Conservation (phyloP, 2,888 invertebrate species). For the Euplexia lucipara region DNA sequence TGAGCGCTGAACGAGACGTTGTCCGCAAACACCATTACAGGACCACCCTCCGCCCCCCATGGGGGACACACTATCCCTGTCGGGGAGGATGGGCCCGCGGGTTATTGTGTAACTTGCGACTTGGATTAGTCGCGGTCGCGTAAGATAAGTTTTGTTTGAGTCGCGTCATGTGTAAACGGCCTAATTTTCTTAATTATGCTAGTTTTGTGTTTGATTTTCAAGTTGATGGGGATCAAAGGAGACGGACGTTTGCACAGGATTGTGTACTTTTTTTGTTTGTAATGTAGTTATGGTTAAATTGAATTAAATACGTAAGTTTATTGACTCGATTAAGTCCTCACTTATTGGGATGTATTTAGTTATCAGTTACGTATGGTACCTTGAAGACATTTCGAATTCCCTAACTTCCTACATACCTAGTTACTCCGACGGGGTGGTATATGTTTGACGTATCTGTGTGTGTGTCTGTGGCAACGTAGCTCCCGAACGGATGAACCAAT, state of each 20-base stretch:
- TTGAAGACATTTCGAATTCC: no score
- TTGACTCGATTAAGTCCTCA: background rate
- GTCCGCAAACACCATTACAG: conserved; percentile 74
- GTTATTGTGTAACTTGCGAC: conserved; percentile 56
- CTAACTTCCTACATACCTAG: no score
- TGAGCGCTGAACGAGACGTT: conserved; percentile 62
- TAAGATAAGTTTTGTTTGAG: conserved; percentile 49
- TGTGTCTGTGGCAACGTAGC: no score
- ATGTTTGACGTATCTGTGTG: no score
- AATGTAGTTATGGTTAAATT: background rate
- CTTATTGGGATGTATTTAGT: no score
- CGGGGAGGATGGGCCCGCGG: conserved; percentile 1
- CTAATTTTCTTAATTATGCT: conserved; percentile 52
- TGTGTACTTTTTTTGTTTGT: background rate
- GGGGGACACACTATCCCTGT: conserved; percentile 1
- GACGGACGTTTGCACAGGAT: background rate
- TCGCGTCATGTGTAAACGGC: conserved; percentile 26
- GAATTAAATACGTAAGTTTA: no score
- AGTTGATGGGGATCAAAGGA: conserved; percentile 26
- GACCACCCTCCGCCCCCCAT: conserved; percentile 9
- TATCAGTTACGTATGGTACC: no score
- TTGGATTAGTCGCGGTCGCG: conserved; percentile 45
- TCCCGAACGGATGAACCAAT: no score
- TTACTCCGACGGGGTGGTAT: no score
- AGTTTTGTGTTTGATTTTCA: conserved; percentile 47